Percentiles rank a stretch among this genome's conserved stretches.
Evolutionary conservation across 2,888 invertebrate genomes (phyloP).

Genomic region (Ophion ventricosus): DNA sequence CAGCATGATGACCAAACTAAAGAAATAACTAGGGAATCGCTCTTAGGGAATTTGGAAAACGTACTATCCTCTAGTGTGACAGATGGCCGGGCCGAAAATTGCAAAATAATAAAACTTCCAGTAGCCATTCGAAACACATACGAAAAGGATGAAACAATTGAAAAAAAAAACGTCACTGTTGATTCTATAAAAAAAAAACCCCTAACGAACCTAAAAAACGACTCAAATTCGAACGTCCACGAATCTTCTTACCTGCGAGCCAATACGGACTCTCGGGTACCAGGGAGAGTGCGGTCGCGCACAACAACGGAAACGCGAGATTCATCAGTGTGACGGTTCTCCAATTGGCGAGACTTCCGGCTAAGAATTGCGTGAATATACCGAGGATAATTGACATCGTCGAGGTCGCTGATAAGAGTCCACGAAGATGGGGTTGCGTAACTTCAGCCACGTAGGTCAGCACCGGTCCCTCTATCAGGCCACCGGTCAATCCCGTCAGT

Average conservation of each 20-base stretch:
- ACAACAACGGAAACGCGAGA: conserved; percentile 87
- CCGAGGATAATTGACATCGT: conserved; percentile 91
- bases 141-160: neutral
- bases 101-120: too few relatives aligned
- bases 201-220: neutral
- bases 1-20: too few relatives aligned
- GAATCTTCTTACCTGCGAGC: conserved; percentile 85
- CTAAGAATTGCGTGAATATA: conserved; percentile 90
- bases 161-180: neutral
- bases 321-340: conserved; percentile 89
- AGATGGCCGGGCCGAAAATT: too few relatives aligned
- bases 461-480: conserved; percentile 92
- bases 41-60: too few relatives aligned
- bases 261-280: conserved; percentile 94
- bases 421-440: conserved; percentile 91
- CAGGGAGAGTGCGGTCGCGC: conserved; percentile 87
- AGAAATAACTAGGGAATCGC: too few relatives aligned
- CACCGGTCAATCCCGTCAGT: conserved; percentile 90
- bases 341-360: conserved; percentile 90
- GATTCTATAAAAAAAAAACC: too few relatives aligned
- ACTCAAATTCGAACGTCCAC: too few relatives aligned
- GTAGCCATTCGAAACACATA: too few relatives aligned
- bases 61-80: too few relatives aligned
- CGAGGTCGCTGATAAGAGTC: conserved; percentile 90
- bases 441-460: conserved; percentile 94